Conservation (phyloP, 2,888 invertebrate species). For the Emesis furor region DNA sequence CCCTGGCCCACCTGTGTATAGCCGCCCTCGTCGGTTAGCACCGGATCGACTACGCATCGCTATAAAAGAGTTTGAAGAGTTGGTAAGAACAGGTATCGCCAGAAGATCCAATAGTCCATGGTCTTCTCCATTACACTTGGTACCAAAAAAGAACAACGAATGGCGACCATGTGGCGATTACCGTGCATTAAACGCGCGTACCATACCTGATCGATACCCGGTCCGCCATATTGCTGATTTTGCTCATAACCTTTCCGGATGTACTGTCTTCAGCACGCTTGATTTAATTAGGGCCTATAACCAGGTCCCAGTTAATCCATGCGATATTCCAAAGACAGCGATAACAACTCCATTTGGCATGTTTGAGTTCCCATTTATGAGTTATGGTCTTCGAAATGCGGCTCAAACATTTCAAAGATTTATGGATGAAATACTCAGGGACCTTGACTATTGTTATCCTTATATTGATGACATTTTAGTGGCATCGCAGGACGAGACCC, state of each 20-base stretch:
- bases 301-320: neutral
- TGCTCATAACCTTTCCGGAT: neutral
- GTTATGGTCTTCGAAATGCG: slow-evolving; percentile 1
- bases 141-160: slow-evolving; percentile 70
- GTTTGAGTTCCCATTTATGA: slow-evolving; percentile 12
- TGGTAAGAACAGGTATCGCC: slow-evolving; percentile 68
- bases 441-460: neutral
- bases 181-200: slow-evolving; percentile 2
- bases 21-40: slow-evolving; percentile 64
- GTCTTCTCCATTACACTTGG: slow-evolving; percentile 77
- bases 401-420: slow-evolving; percentile 16
- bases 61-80: slow-evolving; percentile 68
- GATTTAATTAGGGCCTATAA: neutral
- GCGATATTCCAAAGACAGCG: slow-evolving; percentile 3
- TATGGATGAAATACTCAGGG: slow-evolving; percentile 7
- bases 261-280: neutral
- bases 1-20: slow-evolving; percentile 44
- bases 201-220: neutral
- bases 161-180: slow-evolving; percentile 79
- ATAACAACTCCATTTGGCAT: slow-evolving; percentile 8
- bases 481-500: neutral
- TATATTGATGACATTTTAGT: slow-evolving; percentile 16
- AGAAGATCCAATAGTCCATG: slow-evolving; percentile 71
- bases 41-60: slow-evolving; percentile 64
- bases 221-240: slow-evolving; percentile 3